Evolutionary conservation across 2,888 invertebrate species (phyloP).

Genomic region (Xestoiulus laeticollis): DNA sequence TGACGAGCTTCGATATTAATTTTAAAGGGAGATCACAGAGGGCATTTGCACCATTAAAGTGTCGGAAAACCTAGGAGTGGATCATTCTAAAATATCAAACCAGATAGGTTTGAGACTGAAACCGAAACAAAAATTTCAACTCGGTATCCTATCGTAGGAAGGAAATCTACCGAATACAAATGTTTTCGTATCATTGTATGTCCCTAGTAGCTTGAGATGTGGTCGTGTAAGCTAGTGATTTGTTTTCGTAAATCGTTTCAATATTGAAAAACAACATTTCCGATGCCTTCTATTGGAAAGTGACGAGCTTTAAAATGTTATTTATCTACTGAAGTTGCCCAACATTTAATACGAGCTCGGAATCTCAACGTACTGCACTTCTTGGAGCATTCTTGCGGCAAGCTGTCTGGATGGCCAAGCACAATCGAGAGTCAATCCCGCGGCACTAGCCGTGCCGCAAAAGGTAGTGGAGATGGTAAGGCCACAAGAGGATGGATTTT

Average conservation of each 20-base stretch:
- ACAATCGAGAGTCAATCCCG: not conserved
- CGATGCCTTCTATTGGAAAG: too few relatives aligned
- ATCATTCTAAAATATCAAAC: not conserved
- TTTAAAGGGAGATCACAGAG: not conserved
- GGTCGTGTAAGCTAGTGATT: too few relatives aligned
- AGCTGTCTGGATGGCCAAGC: not conserved
- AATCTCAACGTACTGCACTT: not conserved
- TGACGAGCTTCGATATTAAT: not conserved
- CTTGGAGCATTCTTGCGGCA: not conserved
- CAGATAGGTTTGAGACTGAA: not conserved
- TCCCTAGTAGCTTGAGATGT: too few relatives aligned
- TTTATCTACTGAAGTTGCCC: not conserved
- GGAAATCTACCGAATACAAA: too few relatives aligned
- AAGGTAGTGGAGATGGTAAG: conserved; percentile 28
- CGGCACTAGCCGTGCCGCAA: not conserved
- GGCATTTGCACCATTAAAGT: not conserved
- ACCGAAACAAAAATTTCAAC: not conserved
- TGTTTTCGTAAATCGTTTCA: too few relatives aligned
- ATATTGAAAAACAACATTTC: too few relatives aligned
- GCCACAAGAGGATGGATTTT: conserved; percentile 27
- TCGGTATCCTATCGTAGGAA: too few relatives aligned
- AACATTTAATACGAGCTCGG: not conserved
- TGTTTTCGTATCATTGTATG: too few relatives aligned
- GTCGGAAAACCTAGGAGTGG: not conserved
- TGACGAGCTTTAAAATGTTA: too few relatives aligned